Conservation (phyloP, 2,113 vertebrate genomes). For the Columba janthina region DNA sequence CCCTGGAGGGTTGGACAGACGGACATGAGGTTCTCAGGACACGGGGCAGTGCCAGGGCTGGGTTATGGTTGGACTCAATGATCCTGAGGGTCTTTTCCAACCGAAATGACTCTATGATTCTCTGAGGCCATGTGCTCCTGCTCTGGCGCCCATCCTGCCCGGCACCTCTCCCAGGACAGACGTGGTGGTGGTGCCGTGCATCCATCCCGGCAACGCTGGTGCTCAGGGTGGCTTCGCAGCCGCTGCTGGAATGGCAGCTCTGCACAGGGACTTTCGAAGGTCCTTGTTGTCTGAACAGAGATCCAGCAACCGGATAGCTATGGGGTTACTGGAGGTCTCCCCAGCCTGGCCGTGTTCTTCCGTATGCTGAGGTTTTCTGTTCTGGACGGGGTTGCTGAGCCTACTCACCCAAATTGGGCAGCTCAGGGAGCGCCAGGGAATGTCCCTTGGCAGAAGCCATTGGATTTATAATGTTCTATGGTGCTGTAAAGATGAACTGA, state of each 20-base stretch:
- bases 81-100: too few species aligned
- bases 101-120: too few species aligned
- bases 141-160: too few species aligned
- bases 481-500: background rate
- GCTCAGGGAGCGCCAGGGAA: background rate
- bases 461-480: accelerated
- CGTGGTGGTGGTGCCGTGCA: too few species aligned
- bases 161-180: too few species aligned
- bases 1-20: too few species aligned
- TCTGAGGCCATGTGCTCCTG: too few species aligned
- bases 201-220: too few species aligned
- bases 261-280: accelerated
- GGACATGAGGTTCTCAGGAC: too few species aligned
- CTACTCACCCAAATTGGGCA: accelerated
- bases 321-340: background rate
- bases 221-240: background rate
- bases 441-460: background rate
- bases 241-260: background rate
- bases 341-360: background rate
- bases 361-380: too few species aligned
- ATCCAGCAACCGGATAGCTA: background rate
- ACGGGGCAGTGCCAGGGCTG: too few species aligned
- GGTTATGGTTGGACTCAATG: too few species aligned
- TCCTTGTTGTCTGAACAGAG: background rate
- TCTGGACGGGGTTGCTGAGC: background rate